Conservation (phyloP, 1,140 invertebrate species). For the Drosophila obscura region DNA sequence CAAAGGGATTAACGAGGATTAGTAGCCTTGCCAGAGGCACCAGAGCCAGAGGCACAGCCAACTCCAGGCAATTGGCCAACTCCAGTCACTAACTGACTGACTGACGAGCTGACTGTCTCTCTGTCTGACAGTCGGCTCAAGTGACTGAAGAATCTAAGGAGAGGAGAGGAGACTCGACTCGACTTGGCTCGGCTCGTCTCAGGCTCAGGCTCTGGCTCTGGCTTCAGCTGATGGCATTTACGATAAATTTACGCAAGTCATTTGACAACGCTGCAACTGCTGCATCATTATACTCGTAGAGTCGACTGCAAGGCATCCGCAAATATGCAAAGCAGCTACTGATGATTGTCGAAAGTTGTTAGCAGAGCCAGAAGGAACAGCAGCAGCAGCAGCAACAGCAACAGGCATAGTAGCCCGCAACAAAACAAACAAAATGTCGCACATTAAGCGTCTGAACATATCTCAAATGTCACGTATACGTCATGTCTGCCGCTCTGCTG, state of each 20-base stretch:
- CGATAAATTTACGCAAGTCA: constrained; percentile 84
- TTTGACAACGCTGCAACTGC: constrained; percentile 73
- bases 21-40: constrained; percentile 40
- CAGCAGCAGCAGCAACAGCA: neutral
- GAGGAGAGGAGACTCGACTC: constrained; percentile 21
- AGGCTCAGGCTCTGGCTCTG: constrained; percentile 7
- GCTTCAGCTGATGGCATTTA: constrained; percentile 77
- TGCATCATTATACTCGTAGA: constrained; percentile 67
- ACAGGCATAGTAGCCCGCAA: neutral
- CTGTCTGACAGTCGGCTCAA: constrained; percentile 18
- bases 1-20: constrained; percentile 77
- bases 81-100: constrained; percentile 17
- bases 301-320: constrained; percentile 47
- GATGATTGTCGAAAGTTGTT: constrained; percentile 62
- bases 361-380: constrained; percentile 17
- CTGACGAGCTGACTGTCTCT: constrained; percentile 3
- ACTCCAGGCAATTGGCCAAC: constrained; percentile 44
- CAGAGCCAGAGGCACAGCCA: constrained; percentile 5
- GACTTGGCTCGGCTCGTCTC: neutral
- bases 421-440: constrained; percentile 80
- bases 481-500: constrained; percentile 58
- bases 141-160: constrained; percentile 38
- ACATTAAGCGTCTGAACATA: constrained; percentile 79
- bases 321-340: constrained; percentile 69
- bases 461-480: constrained; percentile 80